Evolutionary conservation across 2,113 vertebrate genomes (phyloP), one percentile per base, ranked within the genome.

Genomic region (Rhinichthys klamathensis): DNA sequence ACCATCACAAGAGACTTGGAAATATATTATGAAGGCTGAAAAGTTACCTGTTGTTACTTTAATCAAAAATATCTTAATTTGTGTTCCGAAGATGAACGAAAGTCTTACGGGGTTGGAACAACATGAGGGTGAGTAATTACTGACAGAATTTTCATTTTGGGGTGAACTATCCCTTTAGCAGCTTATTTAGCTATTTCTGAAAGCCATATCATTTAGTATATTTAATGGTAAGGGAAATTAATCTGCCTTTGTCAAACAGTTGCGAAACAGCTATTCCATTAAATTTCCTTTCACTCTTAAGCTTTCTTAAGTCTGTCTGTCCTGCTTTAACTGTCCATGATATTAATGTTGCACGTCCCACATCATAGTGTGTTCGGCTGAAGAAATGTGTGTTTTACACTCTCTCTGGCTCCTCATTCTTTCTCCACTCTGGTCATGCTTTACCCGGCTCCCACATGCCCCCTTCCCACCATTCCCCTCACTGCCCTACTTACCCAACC

Each of bases 361-460:
- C 81, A 27, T 72, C 81, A 70, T 69, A 41, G 30, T 69, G 58
- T 78, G 38, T 87, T 56, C 27, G 77, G 54, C 83, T 54, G 69
- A 49, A 63, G 61, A 82, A 82, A 85, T 78, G 69, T 89, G 75
- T 65, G 83, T 77, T 73, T 84, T 80, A 80, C 76, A 61, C 46
- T 83, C 80, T 87, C 73, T 80, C 51, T 32, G 82, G 87, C 41
- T 60, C 82, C 41, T 81, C 82, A 81, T 85, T 80, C 60, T 73
- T 73, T 84, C 63, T 77, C 73, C 85, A 85, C 77, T 85, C 54
- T 75, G 85, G 77, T 80, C 87, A 80, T 86, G 85, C 67, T 73
- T 82, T 65, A 30, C 46, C 72, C 67, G 83, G 88, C 60, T 79
- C 46, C 82, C 61, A 84, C 75, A 63, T 84, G 58, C 61, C 72